Conservation (phyloP, 2,888 invertebrate genomes). For the Monopis laevigella region DNA sequence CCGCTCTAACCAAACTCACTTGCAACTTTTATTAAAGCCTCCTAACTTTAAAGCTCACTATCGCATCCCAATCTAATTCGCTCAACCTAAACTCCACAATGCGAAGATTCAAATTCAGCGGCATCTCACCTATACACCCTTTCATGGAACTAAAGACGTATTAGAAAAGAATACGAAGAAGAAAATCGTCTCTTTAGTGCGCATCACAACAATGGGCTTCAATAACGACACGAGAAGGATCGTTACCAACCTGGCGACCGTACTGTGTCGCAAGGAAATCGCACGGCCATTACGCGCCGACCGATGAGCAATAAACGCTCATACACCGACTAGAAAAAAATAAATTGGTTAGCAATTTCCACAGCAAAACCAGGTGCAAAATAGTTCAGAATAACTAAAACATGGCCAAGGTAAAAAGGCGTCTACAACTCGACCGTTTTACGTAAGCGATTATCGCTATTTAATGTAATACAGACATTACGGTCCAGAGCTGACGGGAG, state of each 20-base stretch:
- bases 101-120: constrained; percentile 28
- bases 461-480: constrained; percentile 5
- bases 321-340: not conserved
- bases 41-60: constrained; percentile 5
- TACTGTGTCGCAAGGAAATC: constrained; percentile 42
- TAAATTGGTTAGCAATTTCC: constrained; percentile 3
- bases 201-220: constrained; percentile 50
- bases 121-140: constrained; percentile 16
- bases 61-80: not conserved
- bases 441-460: constrained; percentile 1
- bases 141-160: constrained; percentile 26
- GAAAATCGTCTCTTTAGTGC: constrained; percentile 39
- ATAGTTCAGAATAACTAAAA: constrained; percentile 6
- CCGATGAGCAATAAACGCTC: constrained; percentile 1
- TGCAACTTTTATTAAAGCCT: constrained; percentile 41
- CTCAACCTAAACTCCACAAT: constrained; percentile 14
- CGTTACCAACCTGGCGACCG: constrained; percentile 38
- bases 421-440: not conserved
- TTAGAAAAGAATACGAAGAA: constrained; percentile 41
- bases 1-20: constrained; percentile 34
- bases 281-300: constrained; percentile 33
- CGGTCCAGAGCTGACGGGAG: not conserved
- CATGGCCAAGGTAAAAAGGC: not conserved
- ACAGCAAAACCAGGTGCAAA: constrained; percentile 10
- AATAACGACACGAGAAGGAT: constrained; percentile 45